Conservation (phyloP, 2,888 invertebrate species). For the Deilephila elpenor region DNA sequence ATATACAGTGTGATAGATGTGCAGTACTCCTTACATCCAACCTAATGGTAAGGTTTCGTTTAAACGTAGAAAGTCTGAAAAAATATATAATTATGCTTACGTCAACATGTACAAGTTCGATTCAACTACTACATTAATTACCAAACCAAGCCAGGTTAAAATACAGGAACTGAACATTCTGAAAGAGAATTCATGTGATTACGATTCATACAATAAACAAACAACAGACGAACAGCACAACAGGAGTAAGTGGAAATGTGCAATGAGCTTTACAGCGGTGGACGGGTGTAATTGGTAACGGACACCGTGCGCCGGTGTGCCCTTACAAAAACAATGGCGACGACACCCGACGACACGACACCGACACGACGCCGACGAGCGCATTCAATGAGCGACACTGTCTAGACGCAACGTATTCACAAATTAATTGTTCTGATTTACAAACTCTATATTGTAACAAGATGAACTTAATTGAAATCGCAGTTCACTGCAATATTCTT, state of each 20-base stretch:
- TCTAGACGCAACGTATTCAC: background rate
- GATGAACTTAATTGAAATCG: too few species aligned
- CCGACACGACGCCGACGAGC: background rate
- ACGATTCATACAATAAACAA: conserved; percentile 1
- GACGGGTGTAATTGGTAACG: conserved; percentile 53
- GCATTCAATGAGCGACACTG: background rate
- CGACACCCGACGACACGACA: background rate
- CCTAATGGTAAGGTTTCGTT: too few species aligned
- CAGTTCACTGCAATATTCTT: too few species aligned
- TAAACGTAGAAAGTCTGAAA: too few species aligned
- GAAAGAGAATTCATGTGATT: background rate
- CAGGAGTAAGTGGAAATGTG: conserved; percentile 9
- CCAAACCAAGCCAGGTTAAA: too few species aligned
- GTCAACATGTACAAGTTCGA: too few species aligned
- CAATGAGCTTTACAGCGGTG: conserved; percentile 22
- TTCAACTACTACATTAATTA: too few species aligned
- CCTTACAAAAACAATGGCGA: conserved; percentile 13
- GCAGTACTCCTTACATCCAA: too few species aligned
- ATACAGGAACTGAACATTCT: background rate
- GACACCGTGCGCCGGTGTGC: conserved; percentile 48
- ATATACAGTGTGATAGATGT: too few species aligned
- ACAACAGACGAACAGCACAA: conserved; percentile 10
- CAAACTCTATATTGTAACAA: too few species aligned
- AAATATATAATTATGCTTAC: too few species aligned
- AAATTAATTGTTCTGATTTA: background rate